Percentiles rank a stretch among this genome's conserved stretches.
These are phyloP conservation scores for Pasiphila rectangulata DNA, from an alignment of 2,888 invertebrate genomes.

Conservation along the genomic window DNA sequence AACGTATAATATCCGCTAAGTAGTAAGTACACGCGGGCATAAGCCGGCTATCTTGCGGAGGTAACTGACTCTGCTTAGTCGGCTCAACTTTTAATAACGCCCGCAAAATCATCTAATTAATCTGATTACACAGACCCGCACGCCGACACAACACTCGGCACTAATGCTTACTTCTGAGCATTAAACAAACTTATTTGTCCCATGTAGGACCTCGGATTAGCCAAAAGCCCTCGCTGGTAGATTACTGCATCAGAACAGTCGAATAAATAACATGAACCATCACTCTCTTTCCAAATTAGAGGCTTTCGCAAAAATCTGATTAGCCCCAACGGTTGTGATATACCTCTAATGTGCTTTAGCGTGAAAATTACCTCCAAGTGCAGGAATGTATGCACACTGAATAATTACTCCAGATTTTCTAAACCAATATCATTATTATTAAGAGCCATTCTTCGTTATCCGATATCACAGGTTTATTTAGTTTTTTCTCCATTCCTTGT, in stretches of 20 bases:
- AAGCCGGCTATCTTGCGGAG: constrained; percentile 74
- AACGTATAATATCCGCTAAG: constrained; percentile 76
- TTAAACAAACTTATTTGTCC: constrained; percentile 71
- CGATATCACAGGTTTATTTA: constrained; percentile 2
- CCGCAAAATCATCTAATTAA: constrained; percentile 78
- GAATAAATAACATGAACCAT: constrained; percentile 43
- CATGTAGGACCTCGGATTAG: constrained; percentile 64
- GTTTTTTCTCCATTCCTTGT: neutral
- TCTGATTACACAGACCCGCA: constrained; percentile 72
- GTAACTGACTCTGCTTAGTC: constrained; percentile 67
- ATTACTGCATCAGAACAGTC: constrained; percentile 44
- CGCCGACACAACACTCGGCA: constrained; percentile 61
- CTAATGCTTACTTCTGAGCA: constrained; percentile 70
- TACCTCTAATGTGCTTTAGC: constrained; percentile 30
- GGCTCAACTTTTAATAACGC: constrained; percentile 79
- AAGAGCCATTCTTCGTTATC: neutral
- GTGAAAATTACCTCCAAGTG: constrained; percentile 18
- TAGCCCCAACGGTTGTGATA: constrained; percentile 31
- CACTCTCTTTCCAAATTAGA: constrained; percentile 43
- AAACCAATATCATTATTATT: neutral
- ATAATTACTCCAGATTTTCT: constrained; percentile 15
- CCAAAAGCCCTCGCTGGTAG: constrained; percentile 44
- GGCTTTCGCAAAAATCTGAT: constrained; percentile 36
- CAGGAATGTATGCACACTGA: constrained; percentile 2
- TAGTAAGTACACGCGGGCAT: constrained; percentile 66